A percentile compares a stretch with the other conserved stretches of the same genome.
Evolutionary conservation across 2,797 vertebrate genomes (phyloP).

Genomic region (Lithobates pipiens): DNA sequence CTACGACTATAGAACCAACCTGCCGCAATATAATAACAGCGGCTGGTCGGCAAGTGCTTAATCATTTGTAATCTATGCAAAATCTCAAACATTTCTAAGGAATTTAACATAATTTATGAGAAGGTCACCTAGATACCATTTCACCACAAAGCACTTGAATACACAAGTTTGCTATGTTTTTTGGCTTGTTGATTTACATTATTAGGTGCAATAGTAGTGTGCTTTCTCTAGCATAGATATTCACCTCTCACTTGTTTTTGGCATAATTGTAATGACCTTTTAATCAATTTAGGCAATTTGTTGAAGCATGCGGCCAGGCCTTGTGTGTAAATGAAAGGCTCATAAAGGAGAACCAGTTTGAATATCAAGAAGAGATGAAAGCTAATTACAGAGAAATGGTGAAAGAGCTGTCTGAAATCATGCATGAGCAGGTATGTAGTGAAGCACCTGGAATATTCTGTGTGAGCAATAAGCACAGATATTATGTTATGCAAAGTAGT

Average conservation of each 20-base stretch:
- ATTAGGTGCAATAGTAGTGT: too few species aligned
- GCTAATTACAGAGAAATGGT: slow-evolving; percentile 92
- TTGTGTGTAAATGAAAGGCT: slow-evolving; percentile 90
- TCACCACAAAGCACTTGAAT: too few species aligned
- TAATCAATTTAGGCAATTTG: slow-evolving; percentile 85
- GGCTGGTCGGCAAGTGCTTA: too few species aligned
- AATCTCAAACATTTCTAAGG: too few species aligned
- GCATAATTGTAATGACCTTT: neutral
- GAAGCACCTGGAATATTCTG: neutral
- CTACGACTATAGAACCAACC: too few species aligned
- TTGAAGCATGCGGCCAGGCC: slow-evolving; percentile 92
- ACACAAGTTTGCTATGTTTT: too few species aligned
- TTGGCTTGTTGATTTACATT: too few species aligned
- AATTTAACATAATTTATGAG: too few species aligned
- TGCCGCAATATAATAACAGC: too few species aligned
- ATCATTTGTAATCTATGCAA: too few species aligned
- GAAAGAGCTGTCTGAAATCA: slow-evolving; percentile 92
- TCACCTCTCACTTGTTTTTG: neutral
- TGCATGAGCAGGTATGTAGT: slow-evolving; percentile 89
- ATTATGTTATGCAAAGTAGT: neutral
- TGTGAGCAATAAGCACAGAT: neutral
- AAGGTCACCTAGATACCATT: too few species aligned
- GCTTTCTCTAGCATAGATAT: neutral
- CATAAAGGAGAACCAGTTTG: slow-evolving; percentile 95
- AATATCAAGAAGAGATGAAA: slow-evolving; percentile 98